phyloP scores from a whole-genome alignment of 2,888 invertebrate species.

The Dromius quadrimaculatus region DNA sequence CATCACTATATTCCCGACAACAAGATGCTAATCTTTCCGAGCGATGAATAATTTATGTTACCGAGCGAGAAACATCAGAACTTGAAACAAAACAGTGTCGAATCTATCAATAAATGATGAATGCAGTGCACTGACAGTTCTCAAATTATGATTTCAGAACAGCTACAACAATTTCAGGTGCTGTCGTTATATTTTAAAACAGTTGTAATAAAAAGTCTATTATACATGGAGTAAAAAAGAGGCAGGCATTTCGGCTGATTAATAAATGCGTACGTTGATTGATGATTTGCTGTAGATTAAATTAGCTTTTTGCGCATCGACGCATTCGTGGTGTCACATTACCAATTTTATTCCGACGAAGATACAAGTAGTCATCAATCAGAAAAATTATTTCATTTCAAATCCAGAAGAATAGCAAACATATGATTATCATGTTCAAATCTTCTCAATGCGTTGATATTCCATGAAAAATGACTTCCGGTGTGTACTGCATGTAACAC shows the following conservation, averaged over 20 bases:
- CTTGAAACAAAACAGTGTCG: too few relatives aligned
- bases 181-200: constrained; percentile 49
- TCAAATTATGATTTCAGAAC: constrained; percentile 29
- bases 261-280: constrained; percentile 50
- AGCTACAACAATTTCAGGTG: constrained; percentile 25
- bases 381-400: too few relatives aligned
- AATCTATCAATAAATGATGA: constrained; percentile 10
- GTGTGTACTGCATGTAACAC: background rate
- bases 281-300: constrained; percentile 38
- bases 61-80: too few relatives aligned
- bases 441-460: constrained; percentile 5
- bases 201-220: constrained; percentile 47
- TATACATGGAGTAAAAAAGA: constrained; percentile 42
- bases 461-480: background rate
- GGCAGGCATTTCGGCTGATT: constrained; percentile 41
- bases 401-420: too few relatives aligned
- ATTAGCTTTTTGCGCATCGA: constrained; percentile 50
- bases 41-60: too few relatives aligned
- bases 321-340: constrained; percentile 41
- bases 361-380: too few relatives aligned
- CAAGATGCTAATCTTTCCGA: too few relatives aligned
- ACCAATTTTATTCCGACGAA: constrained; percentile 29
- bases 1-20: too few relatives aligned
- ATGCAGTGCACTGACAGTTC: constrained; percentile 33
- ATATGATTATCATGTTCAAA: too few relatives aligned